Conservation (phyloP, 2,113 vertebrate species). For the Oreochromis niloticus region DNA sequence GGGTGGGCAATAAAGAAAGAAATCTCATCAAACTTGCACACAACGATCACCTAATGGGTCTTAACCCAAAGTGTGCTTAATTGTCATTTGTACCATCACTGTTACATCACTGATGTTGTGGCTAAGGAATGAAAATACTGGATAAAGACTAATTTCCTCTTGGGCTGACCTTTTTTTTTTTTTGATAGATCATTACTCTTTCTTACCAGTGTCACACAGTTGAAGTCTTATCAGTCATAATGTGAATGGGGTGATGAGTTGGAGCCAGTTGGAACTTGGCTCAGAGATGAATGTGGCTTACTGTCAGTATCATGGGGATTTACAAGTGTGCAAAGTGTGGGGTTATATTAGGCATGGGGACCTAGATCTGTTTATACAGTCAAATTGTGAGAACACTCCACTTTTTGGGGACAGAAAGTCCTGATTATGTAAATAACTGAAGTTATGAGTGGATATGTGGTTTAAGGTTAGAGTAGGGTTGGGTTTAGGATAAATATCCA, state of each 20-base stretch:
- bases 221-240: background rate
- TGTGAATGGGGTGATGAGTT: background rate
- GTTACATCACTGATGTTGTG: background rate
- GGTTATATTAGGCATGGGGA: background rate
- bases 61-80: background rate
- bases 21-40: background rate
- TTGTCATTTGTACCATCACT: background rate
- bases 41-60: background rate
- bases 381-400: background rate
- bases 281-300: slow-evolving; percentile 14
- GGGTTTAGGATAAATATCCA: background rate
- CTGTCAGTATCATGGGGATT: slow-evolving; percentile 11
- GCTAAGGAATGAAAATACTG: background rate
- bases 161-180: background rate
- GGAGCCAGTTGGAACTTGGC: background rate
- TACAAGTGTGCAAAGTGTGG: background rate
- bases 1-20: background rate
- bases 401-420: background rate
- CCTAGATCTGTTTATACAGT: background rate
- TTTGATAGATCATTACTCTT: background rate
- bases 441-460: background rate
- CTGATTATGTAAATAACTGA: background rate
- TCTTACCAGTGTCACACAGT: background rate
- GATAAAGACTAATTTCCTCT: background rate
- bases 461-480: background rate